A percentile compares a stretch with the other conserved stretches of the same genome.
These are phyloP conservation scores for Cataglyphis cursor DNA, from an alignment of 2,888 invertebrate genomes.

Conservation along the genomic window DNA sequence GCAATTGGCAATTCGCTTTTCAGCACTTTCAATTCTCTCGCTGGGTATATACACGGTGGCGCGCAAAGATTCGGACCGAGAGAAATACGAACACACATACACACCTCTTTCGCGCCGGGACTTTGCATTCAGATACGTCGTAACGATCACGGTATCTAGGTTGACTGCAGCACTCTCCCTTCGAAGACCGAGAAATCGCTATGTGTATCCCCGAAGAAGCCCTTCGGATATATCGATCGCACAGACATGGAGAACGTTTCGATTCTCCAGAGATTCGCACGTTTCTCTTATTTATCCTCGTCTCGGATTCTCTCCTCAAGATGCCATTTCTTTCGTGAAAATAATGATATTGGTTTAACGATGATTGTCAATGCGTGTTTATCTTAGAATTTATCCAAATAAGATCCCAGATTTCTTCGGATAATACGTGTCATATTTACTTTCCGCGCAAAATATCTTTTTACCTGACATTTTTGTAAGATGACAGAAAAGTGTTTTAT, in stretches of 20 bases:
- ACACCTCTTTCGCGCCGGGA: neutral
- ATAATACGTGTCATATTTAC: neutral
- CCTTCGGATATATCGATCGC: constrained; percentile 51
- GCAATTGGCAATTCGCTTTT: constrained; percentile 62
- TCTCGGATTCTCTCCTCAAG: constrained; percentile 33
- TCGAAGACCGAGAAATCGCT: constrained; percentile 38
- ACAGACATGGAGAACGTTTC: constrained; percentile 38
- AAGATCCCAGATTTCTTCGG: neutral
- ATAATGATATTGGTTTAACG: constrained; percentile 36
- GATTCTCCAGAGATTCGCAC: constrained; percentile 42
- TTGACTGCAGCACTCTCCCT: constrained; percentile 7
- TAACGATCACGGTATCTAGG: constrained; percentile 40
- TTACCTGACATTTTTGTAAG: neutral
- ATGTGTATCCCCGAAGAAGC: constrained; percentile 26
- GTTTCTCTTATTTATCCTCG: constrained; percentile 44
- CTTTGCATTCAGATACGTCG: constrained; percentile 47
- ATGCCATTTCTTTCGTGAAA: constrained; percentile 27
- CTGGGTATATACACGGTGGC: constrained; percentile 31
- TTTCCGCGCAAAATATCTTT: neutral
- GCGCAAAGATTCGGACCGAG: constrained; percentile 21
- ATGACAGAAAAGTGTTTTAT: neutral
- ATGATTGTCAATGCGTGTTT: constrained; percentile 22
- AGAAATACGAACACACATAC: neutral
- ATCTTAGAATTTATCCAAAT: constrained; percentile 27
- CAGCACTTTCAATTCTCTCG: constrained; percentile 53